Evolutionary conservation across 2,797 vertebrate genomes (phyloP), one percentile per base, ranked within the genome.

Genomic region (Leptatherina wallacei): DNA sequence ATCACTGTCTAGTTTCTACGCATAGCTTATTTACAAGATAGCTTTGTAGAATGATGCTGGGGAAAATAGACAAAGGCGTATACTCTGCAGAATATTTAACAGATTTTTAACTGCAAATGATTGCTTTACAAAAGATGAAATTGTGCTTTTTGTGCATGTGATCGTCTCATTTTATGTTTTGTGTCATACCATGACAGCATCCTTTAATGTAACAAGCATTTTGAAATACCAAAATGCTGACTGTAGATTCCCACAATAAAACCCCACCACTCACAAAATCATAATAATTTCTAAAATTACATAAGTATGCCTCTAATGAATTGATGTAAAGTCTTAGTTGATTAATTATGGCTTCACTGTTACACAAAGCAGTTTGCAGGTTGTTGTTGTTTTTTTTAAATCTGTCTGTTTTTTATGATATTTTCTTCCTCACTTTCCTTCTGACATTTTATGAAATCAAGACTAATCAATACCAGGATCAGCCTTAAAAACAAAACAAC

Each of bases 1-100:
- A 80, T 51, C 38, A n/a, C 76, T 20, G 67, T 49, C 61, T 73
- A 49, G 61, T 78, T 80, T 75, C 52, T 36, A 38, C 79, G 68
- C 56, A 61, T 1, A 58, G 55, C 18, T 29, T 75, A 22, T 77
- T 76, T 70, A 76, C 66, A 69, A 56, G 52, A 55, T 7, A 40
- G 14, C 51, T 18, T 56, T 33, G 47, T 0, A 24, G 24, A 55
- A 35, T 18, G 12, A 82, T 61, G 6, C 20, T 27, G 51, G 60
- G 70, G 42, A 10, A 65, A 75, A 55, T 0, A 33, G 8, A 35
- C 11, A 56, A 11, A 71, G 24, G 11, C 3, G 0, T n/a, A 12
- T 60, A 56, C 6, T 49, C 13, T 30, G 20, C 5, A 20, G 33
- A 40, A 29, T 18, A 8, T 71, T 30, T 18, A 49, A 33, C 3